A percentile compares a stretch with the other conserved stretches of the same genome.
These are phyloP conservation scores for Macroteleia sp. DNA, from an alignment of 2,888 invertebrate species.

Conservation along the genomic window DNA sequence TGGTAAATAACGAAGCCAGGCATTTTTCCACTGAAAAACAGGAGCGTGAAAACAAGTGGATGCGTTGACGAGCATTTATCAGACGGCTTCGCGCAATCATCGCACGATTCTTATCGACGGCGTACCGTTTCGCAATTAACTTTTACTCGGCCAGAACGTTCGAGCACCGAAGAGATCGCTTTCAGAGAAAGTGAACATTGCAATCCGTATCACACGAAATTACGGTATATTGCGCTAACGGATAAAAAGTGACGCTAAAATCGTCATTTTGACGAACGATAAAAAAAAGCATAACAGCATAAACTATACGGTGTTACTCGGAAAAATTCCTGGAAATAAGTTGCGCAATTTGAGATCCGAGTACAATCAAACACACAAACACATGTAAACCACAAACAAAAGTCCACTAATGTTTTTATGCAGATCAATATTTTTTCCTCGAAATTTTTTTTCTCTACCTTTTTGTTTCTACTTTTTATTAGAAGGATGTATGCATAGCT, in stretches of 20 bases:
- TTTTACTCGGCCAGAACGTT: constrained; percentile 23
- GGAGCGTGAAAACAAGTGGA: constrained; percentile 1
- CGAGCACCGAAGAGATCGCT: constrained; percentile 2
- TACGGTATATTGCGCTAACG: constrained; percentile 38
- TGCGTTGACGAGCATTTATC: constrained; percentile 2
- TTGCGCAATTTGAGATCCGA: not conserved
- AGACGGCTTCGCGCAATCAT: constrained; percentile 6
- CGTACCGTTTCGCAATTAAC: constrained; percentile 41
- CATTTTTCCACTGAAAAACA: too few relatives aligned
- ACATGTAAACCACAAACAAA: too few relatives aligned
- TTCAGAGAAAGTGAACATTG: constrained; percentile 47
- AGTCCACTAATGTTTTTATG: too few relatives aligned
- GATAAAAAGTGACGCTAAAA: constrained; percentile 34
- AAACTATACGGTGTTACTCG: constrained; percentile 27
- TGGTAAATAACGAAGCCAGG: too few relatives aligned
- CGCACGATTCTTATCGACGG: constrained; percentile 38
- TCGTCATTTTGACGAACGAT: constrained; percentile 42
- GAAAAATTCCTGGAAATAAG: too few relatives aligned
- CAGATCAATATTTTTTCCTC: too few relatives aligned
- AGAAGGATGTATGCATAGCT: too few relatives aligned
- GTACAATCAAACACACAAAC: too few relatives aligned
- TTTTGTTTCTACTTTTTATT: too few relatives aligned
- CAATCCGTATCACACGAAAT: constrained; percentile 29
- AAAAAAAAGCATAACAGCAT: constrained; percentile 25
- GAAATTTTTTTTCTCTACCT: too few relatives aligned